Evolutionary conservation across 1,140 invertebrate genomes (phyloP), one percentile per base, ranked within the genome.

Genomic region (Bombus breviceps): DNA sequence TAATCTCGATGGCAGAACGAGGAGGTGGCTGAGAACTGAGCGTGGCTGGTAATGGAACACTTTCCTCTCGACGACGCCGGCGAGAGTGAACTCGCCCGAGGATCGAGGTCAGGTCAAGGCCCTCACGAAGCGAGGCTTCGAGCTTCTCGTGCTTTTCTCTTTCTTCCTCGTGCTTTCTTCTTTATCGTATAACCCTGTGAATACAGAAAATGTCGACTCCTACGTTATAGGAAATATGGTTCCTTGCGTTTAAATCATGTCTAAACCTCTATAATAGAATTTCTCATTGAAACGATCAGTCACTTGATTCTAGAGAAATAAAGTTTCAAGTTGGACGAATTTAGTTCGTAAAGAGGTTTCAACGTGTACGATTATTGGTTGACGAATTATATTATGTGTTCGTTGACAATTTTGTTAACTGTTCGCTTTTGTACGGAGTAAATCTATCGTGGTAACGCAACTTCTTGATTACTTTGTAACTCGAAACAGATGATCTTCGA

Each of bases 51-150:
- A 93, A 93, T 93, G 94, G 94, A 95, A 94, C 95, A 95, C 95
- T 95, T 95, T 95, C 94, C 92, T 95, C 95, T 93, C 90, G 90
- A 86, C 92, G 92, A 93, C 92, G 93, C 87, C 92, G 95, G 95
- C 92, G 95, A 95, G 94, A 95, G 95, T 95, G 95, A 95, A 95
- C 95, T 95, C 92, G 92, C 78, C 81, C 69, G 89, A 94, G 88
- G 94, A 95, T 95, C 94, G 94, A 95, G 94, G 95, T 94, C 95
- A 95, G 94, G 95, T 95, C 95, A 95, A 95, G 95, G 95, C 94
- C 94, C 94, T 92, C 93, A 92, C 86, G 91, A 78, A 91, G 91
- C 91, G 80, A 92, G 93, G 91, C 91, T 92, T 93, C 77, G 84
- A 85, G 73, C 81, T 87, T 83, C 87, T 87, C 88, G 76, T 76